Evolutionary conservation across 2,797 vertebrate genomes (phyloP).

Genomic region (Apogon talboti): DNA sequence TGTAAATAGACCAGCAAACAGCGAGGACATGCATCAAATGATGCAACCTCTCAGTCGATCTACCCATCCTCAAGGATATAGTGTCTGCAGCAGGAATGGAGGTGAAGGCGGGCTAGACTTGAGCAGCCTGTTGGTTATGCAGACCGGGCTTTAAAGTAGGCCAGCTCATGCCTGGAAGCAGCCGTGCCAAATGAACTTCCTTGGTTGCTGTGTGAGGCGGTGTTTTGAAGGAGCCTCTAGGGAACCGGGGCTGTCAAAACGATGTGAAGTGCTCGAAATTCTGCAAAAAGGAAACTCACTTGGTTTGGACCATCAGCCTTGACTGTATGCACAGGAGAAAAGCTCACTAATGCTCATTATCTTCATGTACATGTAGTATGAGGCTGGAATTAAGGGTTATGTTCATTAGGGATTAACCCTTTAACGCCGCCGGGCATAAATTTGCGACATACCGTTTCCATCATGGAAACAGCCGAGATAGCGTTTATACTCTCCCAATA

Average conservation of each 20-base stretch:
- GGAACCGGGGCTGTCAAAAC: slow-evolving; percentile 61
- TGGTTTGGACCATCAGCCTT: slow-evolving; percentile 4
- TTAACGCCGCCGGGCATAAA: too few species aligned
- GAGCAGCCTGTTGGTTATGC: slow-evolving; percentile 66
- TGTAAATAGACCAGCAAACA: slow-evolving; percentile 35
- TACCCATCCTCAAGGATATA: slow-evolving; percentile 22
- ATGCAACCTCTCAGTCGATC: slow-evolving; percentile 22
- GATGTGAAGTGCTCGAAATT: slow-evolving; percentile 36
- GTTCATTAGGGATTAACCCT: too few species aligned
- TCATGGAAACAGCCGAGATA: too few species aligned
- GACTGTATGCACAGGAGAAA: not conserved
- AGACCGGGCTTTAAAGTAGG: slow-evolving; percentile 76
- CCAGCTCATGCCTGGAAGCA: slow-evolving; percentile 77
- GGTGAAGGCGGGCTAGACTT: slow-evolving; percentile 49
- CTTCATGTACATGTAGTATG: too few species aligned
- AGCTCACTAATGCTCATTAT: too few species aligned
- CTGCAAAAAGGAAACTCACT: slow-evolving; percentile 25
- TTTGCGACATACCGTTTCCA: too few species aligned
- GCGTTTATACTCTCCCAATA: too few species aligned
- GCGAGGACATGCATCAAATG: slow-evolving; percentile 22
- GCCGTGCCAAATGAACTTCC: slow-evolving; percentile 72
- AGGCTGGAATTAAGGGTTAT: too few species aligned
- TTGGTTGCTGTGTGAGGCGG: slow-evolving; percentile 54
- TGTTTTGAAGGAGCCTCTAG: slow-evolving; percentile 62
- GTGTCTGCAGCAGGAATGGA: slow-evolving; percentile 20